Percentiles rank a stretch among this genome's conserved stretches.
phyloP scores from a whole-genome alignment of 1,140 invertebrate genomes.

The Platorchestia sp. region DNA sequence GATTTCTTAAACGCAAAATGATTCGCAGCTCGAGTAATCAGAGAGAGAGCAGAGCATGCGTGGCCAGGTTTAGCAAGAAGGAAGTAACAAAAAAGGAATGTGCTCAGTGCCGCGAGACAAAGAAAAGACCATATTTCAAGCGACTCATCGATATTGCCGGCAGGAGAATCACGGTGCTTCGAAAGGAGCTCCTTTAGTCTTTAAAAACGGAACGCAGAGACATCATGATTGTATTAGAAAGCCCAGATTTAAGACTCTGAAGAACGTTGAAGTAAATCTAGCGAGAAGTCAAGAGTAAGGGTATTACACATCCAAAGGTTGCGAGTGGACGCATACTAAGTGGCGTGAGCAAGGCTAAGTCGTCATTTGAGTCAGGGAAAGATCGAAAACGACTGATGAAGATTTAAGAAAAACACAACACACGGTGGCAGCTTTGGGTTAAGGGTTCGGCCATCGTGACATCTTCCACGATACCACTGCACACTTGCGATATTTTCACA shows the following conservation, averaged over 20 bases:
- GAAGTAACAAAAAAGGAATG: conserved; percentile 1
- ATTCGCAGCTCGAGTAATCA: background rate
- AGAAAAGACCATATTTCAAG: conserved; percentile 19
- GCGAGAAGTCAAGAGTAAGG: background rate
- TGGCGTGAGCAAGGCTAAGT: background rate
- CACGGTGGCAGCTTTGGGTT: background rate
- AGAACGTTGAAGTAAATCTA: background rate
- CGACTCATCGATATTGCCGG: background rate
- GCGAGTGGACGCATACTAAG: background rate
- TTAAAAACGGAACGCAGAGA: background rate
- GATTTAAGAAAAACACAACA: background rate
- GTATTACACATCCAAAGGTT: background rate
- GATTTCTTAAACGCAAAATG: background rate
- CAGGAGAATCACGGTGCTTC: background rate
- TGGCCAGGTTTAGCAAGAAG: background rate
- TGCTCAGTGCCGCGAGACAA: background rate
- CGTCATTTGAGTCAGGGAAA: background rate
- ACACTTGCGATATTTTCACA: background rate
- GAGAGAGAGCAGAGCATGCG: background rate
- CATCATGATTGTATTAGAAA: background rate
- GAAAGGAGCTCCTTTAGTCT: background rate
- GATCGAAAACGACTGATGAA: background rate
- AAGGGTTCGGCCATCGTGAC: background rate
- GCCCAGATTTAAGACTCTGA: background rate
- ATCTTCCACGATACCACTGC: background rate